A percentile compares a stretch with the other conserved stretches of the same genome.
Conservation (phyloP, 2,113 vertebrate species). For the Morone saxatilis region DNA sequence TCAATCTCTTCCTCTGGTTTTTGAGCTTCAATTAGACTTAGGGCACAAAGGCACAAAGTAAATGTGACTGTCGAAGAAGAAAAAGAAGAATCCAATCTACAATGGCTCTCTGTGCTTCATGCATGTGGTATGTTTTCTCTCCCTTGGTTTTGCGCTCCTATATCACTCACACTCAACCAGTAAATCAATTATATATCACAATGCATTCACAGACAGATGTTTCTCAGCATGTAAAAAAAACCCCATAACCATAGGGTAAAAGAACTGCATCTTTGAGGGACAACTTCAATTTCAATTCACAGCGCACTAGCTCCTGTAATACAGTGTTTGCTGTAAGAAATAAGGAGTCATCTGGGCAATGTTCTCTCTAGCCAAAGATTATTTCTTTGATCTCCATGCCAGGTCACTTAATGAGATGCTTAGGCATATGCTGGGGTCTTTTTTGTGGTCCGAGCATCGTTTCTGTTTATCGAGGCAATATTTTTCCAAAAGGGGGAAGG, state of each 20-base stretch:
- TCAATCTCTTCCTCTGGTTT: constrained; percentile 68
- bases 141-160: background rate
- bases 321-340: constrained; percentile 27
- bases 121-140: constrained; percentile 22
- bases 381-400: constrained; percentile 48
- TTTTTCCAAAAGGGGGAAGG: constrained; percentile 42
- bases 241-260: background rate
- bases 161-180: constrained; percentile 26
- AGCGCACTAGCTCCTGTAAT: background rate
- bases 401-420: constrained; percentile 72
- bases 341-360: constrained; percentile 26
- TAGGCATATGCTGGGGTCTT: background rate
- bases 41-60: constrained; percentile 72
- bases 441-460: constrained; percentile 42
- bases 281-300: background rate
- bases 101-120: constrained; percentile 24
- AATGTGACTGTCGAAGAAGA: constrained; percentile 65
- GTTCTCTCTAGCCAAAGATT: constrained; percentile 48
- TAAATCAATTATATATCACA: constrained; percentile 36
- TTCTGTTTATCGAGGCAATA: constrained; percentile 68
- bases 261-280: constrained; percentile 22
- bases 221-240: constrained; percentile 9
- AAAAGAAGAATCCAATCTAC: constrained; percentile 64
- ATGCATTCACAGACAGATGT: constrained; percentile 34
- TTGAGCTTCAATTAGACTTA: constrained; percentile 75